Conservation (phyloP, 2,113 vertebrate genomes). For the Colaptes auratus region DNA sequence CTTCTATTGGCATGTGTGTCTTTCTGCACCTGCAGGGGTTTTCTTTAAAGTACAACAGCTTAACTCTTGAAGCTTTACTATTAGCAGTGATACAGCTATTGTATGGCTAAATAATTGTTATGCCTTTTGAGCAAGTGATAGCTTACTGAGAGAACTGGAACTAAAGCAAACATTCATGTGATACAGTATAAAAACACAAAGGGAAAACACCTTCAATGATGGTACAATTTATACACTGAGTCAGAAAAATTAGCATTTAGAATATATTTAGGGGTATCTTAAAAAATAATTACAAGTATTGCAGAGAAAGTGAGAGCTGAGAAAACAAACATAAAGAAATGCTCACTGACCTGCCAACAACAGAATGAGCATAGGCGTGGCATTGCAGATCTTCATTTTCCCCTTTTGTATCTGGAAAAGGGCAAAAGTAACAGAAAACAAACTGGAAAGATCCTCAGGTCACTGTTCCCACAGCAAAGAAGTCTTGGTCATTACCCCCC, state of each 20-base stretch:
- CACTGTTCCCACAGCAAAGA: neutral
- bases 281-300: neutral
- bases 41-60: neutral
- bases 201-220: neutral
- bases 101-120: neutral
- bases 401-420: neutral
- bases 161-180: neutral
- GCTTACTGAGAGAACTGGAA: neutral
- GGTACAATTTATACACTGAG: neutral
- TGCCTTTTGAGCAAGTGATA: neutral
- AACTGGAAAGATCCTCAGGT: neutral
- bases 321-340: neutral
- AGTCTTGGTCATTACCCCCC: no score
- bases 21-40: neutral
- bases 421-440: neutral
- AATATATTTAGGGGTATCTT: neutral
- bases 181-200: neutral
- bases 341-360: slow-evolving; percentile 22
- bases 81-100: neutral
- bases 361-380: neutral
- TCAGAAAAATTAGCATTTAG: neutral
- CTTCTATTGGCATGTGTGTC: neutral
- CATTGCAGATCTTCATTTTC: neutral
- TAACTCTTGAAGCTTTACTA: neutral
- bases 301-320: neutral